These are phyloP conservation scores for Paralichthys olivaceus DNA, from an alignment of 2,113 vertebrate species.

Conservation along the genomic window DNA sequence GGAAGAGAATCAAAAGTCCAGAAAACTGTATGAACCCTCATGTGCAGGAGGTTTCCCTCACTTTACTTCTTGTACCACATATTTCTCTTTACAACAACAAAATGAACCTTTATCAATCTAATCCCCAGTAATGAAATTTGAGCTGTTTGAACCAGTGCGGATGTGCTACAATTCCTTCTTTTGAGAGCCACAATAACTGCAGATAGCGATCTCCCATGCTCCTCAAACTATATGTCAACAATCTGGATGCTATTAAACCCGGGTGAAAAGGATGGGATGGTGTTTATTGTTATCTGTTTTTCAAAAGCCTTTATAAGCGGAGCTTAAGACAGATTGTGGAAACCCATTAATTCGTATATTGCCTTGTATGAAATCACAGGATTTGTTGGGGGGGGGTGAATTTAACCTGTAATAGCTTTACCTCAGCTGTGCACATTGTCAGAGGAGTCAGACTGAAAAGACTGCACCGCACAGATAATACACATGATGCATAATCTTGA, in stretches of 20 bases:
- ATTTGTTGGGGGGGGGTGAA: constrained; percentile 83
- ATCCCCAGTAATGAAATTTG: constrained; percentile 92
- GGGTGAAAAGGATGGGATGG: constrained; percentile 81
- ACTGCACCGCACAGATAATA: constrained; percentile 78
- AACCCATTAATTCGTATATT: constrained; percentile 97
- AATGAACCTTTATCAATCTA: constrained; percentile 87
- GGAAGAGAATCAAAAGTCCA: neutral
- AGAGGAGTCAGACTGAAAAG: constrained; percentile 67
- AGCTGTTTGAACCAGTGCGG: constrained; percentile 82
- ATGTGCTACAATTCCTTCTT: constrained; percentile 82
- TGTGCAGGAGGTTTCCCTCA: constrained; percentile 14
- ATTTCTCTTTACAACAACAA: constrained; percentile 81
- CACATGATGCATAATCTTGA: constrained; percentile 41
- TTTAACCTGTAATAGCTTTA: constrained; percentile 86
- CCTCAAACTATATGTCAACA: constrained; percentile 87
- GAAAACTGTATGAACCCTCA: neutral
- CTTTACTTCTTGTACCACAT: constrained; percentile 63
- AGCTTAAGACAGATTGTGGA: constrained; percentile 87
- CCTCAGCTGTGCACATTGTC: constrained; percentile 79
- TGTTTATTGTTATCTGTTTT: constrained; percentile 88
- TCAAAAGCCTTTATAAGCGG: constrained; percentile 88
- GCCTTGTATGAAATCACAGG: constrained; percentile 91
- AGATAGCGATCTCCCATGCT: constrained; percentile 84
- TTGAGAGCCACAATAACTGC: constrained; percentile 83
- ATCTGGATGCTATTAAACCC: constrained; percentile 87